phyloP scores from a whole-genome alignment of 2,888 invertebrate genomes.

The Microctonus brassicae region DNA sequence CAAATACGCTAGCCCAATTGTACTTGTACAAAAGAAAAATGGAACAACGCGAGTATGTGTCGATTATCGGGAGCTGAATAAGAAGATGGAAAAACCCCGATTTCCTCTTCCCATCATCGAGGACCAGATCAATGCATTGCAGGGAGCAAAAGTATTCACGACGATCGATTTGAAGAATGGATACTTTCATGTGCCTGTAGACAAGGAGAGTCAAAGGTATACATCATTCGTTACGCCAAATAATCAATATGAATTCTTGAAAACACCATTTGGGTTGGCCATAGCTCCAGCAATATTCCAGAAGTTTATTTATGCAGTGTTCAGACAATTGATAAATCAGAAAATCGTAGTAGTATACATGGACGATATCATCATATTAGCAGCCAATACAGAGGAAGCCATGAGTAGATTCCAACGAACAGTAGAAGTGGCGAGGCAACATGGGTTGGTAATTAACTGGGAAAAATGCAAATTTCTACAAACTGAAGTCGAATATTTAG shows the following conservation, averaged over 20 bases:
- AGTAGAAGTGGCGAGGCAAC: too few species aligned
- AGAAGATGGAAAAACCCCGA: slow-evolving; percentile 50
- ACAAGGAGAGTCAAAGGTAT: slow-evolving; percentile 17
- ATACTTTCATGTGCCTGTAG: too few species aligned
- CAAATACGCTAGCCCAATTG: slow-evolving; percentile 56
- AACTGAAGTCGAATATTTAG: slow-evolving; percentile 37
- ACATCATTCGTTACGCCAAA: not conserved
- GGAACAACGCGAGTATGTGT: slow-evolving; percentile 56
- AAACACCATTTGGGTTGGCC: too few species aligned
- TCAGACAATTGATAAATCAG: too few species aligned
- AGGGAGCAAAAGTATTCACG: slow-evolving; percentile 38
- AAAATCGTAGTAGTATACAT: too few species aligned
- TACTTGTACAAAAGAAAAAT: slow-evolving; percentile 53
- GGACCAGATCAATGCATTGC: slow-evolving; percentile 53
- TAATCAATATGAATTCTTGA: too few species aligned
- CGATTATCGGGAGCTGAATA: slow-evolving; percentile 63
- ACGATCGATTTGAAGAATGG: slow-evolving; percentile 46
- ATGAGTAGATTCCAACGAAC: too few species aligned
- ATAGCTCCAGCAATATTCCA: too few species aligned
- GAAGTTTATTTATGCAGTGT: too few species aligned
- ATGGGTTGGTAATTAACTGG: too few species aligned
- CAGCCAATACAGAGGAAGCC: too few species aligned
- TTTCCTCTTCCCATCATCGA: slow-evolving; percentile 46
- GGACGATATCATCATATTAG: too few species aligned
- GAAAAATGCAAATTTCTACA: not conserved